A percentile compares a stretch with the other conserved stretches of the same genome.
Evolutionary conservation across 2,888 invertebrate genomes (phyloP).

Genomic region (Agonopterix arenella): DNA sequence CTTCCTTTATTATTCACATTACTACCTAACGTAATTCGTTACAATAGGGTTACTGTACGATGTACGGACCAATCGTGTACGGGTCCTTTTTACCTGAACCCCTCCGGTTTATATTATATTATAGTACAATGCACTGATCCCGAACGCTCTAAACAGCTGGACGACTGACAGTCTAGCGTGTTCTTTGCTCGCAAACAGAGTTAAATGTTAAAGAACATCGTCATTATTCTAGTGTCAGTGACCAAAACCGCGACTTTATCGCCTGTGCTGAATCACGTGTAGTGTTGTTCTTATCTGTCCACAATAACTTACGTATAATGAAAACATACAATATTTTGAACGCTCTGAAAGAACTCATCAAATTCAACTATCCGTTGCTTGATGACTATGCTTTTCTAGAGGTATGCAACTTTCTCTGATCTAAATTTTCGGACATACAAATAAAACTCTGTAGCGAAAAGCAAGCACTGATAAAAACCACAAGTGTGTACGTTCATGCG

Average conservation of each 20-base stretch:
- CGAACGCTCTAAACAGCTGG: constrained; percentile 7
- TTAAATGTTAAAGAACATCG: constrained; percentile 25
- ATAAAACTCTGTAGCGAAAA: background rate
- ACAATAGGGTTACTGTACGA: constrained; percentile 2
- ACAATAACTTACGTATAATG: constrained; percentile 21
- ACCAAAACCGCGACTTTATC: constrained; percentile 15
- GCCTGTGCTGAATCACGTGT: constrained; percentile 20
- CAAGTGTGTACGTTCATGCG: constrained; percentile 4
- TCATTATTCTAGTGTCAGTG: constrained; percentile 11
- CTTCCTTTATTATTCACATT: background rate
- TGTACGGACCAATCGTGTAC: constrained; percentile 21
- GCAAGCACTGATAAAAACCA: constrained; percentile 1
- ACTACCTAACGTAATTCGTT: background rate
- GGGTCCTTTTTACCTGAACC: constrained; percentile 49
- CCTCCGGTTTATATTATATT: constrained; percentile 8
- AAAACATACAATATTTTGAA: constrained; percentile 28
- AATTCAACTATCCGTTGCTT: constrained; percentile 36
- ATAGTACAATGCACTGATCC: background rate
- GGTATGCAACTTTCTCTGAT: background rate
- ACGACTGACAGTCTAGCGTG: constrained; percentile 1
- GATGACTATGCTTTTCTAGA: constrained; percentile 22
- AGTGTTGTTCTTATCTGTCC: constrained; percentile 31
- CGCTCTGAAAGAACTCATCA: constrained; percentile 29
- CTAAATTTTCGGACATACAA: background rate
- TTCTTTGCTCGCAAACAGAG: constrained; percentile 3